Conservation (phyloP, 1,140 invertebrate genomes). For the Orussus abietinus region DNA sequence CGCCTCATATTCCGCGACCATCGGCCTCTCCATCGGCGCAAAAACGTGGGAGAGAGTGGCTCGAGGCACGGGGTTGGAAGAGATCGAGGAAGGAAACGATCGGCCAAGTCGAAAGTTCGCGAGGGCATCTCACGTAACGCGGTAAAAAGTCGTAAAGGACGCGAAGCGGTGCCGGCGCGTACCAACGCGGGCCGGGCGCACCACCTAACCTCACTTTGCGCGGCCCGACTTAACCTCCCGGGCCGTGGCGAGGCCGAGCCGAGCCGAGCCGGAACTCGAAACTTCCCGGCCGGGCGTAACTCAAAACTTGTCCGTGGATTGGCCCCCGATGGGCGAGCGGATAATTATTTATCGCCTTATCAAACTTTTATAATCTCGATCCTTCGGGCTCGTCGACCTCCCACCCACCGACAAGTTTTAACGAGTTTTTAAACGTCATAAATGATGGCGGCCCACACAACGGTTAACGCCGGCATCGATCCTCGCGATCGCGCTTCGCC, state of each 20-base stretch:
- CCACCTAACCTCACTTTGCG: too few relatives aligned
- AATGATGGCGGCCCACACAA: constrained; percentile 37
- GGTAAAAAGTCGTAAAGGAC: too few relatives aligned
- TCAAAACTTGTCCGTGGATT: not conserved
- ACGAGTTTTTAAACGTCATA: constrained; percentile 48
- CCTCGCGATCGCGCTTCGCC: too few relatives aligned
- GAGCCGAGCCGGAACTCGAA: too few relatives aligned
- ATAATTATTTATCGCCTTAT: constrained; percentile 50
- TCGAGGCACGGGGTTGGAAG: not conserved
- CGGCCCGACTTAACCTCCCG: too few relatives aligned
- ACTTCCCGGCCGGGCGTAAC: not conserved
- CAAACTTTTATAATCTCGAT: constrained; percentile 47
- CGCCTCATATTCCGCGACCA: too few relatives aligned
- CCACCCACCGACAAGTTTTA: constrained; percentile 35
- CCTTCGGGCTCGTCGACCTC: constrained; percentile 13
- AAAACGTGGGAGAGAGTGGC: not conserved
- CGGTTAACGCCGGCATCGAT: too few relatives aligned
- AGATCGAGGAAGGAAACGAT: constrained; percentile 18
- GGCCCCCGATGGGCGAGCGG: constrained; percentile 25
- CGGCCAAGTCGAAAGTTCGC: constrained; percentile 30
- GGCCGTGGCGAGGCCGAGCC: too few relatives aligned
- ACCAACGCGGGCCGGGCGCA: too few relatives aligned
- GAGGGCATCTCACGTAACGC: too few relatives aligned
- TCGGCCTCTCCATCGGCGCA: too few relatives aligned
- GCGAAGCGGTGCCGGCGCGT: too few relatives aligned